phyloP scores from a whole-genome alignment of 2,888 invertebrate species.

The Branchipolynoe longqiensis region DNA sequence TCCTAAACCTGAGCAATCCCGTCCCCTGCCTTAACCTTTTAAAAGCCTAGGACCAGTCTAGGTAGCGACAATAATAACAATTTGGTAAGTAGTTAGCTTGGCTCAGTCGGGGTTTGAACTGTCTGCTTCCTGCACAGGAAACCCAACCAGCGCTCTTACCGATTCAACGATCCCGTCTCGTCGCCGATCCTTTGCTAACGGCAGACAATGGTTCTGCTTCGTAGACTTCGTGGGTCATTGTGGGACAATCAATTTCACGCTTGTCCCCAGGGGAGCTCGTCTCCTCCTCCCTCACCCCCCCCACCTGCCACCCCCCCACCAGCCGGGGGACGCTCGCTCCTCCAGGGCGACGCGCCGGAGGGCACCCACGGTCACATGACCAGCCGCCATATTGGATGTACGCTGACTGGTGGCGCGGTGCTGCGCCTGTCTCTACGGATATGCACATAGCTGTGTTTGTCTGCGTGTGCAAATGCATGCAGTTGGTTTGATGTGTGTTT shows the following conservation, averaged over 20 bases:
- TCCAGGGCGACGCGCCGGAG: background rate
- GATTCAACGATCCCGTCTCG: background rate
- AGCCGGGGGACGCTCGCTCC: background rate
- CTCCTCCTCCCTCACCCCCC: too few species aligned
- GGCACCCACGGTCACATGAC: background rate
- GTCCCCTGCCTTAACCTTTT: too few species aligned
- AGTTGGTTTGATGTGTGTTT: too few species aligned
- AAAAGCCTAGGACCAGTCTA: too few species aligned
- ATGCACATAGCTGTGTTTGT: too few species aligned
- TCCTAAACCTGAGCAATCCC: too few species aligned
- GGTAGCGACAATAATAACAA: background rate
- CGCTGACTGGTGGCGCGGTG: too few species aligned
- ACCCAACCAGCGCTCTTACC: background rate
- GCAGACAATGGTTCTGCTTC: background rate
- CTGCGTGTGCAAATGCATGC: too few species aligned
- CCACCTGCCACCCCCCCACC: background rate
- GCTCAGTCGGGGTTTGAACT: background rate
- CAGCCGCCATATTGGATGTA: too few species aligned
- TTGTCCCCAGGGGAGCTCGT: background rate
- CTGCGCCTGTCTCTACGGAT: too few species aligned
- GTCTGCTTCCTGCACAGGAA: background rate
- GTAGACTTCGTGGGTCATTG: background rate
- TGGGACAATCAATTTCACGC: conserved; percentile 33
- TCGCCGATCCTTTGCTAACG: background rate
- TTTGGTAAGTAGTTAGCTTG: background rate